These are phyloP conservation scores for Ploceus nigricollis DNA, from an alignment of 2,113 vertebrate species.

Conservation along the genomic window DNA sequence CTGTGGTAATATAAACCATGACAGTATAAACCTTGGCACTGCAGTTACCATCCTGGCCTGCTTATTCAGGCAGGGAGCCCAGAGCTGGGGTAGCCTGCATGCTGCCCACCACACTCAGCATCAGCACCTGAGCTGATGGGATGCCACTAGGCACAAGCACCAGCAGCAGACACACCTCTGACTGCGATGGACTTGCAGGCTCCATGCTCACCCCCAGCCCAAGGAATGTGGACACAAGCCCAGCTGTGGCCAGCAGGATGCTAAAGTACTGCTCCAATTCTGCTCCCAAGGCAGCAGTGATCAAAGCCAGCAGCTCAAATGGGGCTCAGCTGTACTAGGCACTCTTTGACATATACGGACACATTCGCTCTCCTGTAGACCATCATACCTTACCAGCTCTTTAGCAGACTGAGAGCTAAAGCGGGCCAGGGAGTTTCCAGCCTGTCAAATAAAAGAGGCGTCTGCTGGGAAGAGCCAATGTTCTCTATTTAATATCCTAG, in stretches of 20 bases:
- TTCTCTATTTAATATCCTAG: not conserved
- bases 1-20: not conserved
- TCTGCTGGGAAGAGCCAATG: not conserved
- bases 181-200: rapidly evolving
- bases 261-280: not conserved
- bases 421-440: conserved; percentile 40
- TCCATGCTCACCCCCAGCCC: not conserved
- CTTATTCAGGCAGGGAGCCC: not conserved
- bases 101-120: rapidly evolving
- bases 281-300: not conserved
- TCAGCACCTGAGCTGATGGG: not conserved
- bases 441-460: not conserved
- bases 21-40: not conserved
- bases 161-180: not conserved
- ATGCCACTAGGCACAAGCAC: not conserved
- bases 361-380: not conserved
- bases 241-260: not conserved
- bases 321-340: not conserved
- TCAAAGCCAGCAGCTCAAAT: not conserved
- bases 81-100: not conserved
- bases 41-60: not conserved
- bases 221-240: not conserved
- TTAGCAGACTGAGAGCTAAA: not conserved
- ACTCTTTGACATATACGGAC: not conserved
- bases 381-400: not conserved